phyloP scores from a whole-genome alignment of 1,140 invertebrate species.

The Phymastichus coffea region DNA sequence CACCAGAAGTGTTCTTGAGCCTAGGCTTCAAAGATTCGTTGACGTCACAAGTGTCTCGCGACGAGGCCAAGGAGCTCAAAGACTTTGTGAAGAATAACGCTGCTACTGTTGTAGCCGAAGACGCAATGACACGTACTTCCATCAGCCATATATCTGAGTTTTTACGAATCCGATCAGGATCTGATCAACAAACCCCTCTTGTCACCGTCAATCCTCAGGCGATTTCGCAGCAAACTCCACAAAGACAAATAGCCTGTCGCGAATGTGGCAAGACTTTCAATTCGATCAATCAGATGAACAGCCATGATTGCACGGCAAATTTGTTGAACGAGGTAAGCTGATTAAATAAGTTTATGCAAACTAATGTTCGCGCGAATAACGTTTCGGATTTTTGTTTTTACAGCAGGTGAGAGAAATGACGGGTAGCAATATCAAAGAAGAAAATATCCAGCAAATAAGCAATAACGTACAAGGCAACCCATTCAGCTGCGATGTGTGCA shows the following conservation, averaged over 20 bases:
- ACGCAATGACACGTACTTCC: slow-evolving; percentile 45
- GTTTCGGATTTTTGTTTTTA: too few relatives aligned
- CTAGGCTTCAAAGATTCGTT: slow-evolving; percentile 50
- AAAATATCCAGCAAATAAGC: slow-evolving; percentile 1
- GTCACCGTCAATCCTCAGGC: slow-evolving; percentile 52
- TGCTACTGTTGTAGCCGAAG: too few relatives aligned
- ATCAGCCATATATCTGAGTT: slow-evolving; percentile 55
- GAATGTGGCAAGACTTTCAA: slow-evolving; percentile 51
- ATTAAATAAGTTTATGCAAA: neutral
- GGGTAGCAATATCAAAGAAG: neutral
- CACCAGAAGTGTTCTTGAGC: slow-evolving; percentile 52
- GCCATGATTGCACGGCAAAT: slow-evolving; percentile 42
- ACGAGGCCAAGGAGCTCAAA: slow-evolving; percentile 49
- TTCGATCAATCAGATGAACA: slow-evolving; percentile 41
- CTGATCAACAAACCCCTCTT: slow-evolving; percentile 44
- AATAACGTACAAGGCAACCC: slow-evolving; percentile 35
- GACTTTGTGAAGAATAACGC: slow-evolving; percentile 44
- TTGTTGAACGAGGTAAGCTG: slow-evolving; percentile 41
- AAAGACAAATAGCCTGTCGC: slow-evolving; percentile 49
- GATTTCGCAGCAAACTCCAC: slow-evolving; percentile 44
- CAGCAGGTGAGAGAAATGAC: slow-evolving; percentile 19
- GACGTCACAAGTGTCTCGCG: slow-evolving; percentile 37
- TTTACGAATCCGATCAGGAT: slow-evolving; percentile 45
- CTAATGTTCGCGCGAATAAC: too few relatives aligned
- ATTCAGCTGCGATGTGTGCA: slow-evolving; percentile 61